Evolutionary conservation across 2,797 vertebrate genomes (phyloP), one percentile per base, ranked within the genome.

Genomic region (Antrozous pallidus): DNA sequence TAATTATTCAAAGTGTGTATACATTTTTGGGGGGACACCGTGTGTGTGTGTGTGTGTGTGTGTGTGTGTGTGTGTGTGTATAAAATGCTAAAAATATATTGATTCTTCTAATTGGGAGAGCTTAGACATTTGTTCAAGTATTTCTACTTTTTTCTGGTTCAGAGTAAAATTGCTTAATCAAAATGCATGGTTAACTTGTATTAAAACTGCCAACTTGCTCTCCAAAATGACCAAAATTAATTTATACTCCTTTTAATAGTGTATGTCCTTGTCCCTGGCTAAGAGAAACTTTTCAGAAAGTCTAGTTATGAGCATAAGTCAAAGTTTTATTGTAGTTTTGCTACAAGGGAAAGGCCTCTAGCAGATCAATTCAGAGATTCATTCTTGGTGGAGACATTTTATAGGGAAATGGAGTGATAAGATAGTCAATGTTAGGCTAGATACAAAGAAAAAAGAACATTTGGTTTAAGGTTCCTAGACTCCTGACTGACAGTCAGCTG

Each of bases 281-380:
- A 74, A 78, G 51, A 31, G 45, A 67, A 93, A 78, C 38, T 70
- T 92, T 90, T 79, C 47, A 89, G 79, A 79, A 94, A 90, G 81
- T 69, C 36, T 63, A 56, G 75, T 42, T 79, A 63, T 17, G 45
- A 13, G 51, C 22, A 75, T 3, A 31, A 84, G 49, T 95, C 79
- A 63, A 95, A 71, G 79, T 83, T 95, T 85, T 73, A 84, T 14
- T 83, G 26, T 56, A 70, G 75, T 84, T 88, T 88, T 75, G 84
- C 13, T 42, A 74, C 16, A 20, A 33, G 28, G 78, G n/a, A 79
- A 94, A 88, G 85, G 65, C n/a, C 61, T 88, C 61, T 38, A 54
- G 65, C 9, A 63, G 91, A 93, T 92, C 51, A 67, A 81, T 83
- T 89, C 94, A 86, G 87, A 93, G 95, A 96, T 81, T 95, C 89